Conservation (phyloP, 2,113 vertebrate genomes). For the Phalacrocorax carbo region DNA sequence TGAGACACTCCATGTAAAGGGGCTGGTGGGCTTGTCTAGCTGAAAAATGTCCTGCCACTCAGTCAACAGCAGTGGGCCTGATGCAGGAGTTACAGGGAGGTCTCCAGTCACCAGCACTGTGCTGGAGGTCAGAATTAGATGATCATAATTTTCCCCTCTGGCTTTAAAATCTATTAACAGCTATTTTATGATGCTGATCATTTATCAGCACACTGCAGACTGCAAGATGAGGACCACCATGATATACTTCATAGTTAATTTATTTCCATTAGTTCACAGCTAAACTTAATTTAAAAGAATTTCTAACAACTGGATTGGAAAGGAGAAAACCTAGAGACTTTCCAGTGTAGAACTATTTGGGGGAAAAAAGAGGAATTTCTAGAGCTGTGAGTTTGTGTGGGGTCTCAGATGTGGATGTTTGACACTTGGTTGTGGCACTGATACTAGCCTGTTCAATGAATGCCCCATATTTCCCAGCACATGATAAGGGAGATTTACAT, state of each 20-base stretch:
- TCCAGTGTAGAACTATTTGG: background rate
- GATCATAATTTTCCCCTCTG: conserved; percentile 35
- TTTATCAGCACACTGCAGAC: background rate
- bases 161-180: conserved; percentile 60
- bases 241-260: conserved; percentile 54
- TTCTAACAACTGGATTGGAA: conserved; percentile 3
- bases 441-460: background rate
- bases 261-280: conserved; percentile 58
- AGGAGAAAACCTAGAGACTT: background rate
- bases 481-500: background rate
- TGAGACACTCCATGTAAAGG: background rate
- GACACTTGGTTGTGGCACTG: background rate
- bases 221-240: conserved; percentile 47
- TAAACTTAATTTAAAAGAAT: conserved; percentile 51
- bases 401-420: background rate
- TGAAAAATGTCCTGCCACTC: background rate
- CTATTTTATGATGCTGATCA: conserved; percentile 34
- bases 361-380: background rate
- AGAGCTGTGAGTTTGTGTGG: background rate
- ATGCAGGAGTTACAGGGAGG: background rate
- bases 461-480: background rate
- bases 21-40: background rate
- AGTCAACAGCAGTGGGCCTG: background rate
- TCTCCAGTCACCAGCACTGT: background rate
- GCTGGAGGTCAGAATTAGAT: conserved; percentile 21